These are phyloP conservation scores for Bombycilla garrulus DNA, from an alignment of 2,113 vertebrate genomes.

Conservation along the genomic window DNA sequence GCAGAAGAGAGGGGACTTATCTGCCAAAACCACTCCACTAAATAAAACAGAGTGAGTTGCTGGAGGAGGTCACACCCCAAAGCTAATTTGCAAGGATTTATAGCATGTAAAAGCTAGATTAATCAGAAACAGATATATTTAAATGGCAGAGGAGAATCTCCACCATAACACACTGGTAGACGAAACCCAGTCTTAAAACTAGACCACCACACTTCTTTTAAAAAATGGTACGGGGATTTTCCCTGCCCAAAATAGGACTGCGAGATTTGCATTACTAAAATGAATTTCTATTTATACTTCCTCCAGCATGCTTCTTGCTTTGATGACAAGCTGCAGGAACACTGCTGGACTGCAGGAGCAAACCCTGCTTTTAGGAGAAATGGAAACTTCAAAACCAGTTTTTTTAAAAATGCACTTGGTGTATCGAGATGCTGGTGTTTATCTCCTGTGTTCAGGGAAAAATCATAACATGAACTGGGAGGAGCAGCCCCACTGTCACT, in stretches of 20 bases:
- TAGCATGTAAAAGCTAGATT: not conserved
- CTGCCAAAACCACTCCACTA: not conserved
- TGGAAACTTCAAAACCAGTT: too few relatives aligned
- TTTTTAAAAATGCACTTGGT: not conserved
- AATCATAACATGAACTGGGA: not conserved
- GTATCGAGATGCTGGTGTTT: not conserved
- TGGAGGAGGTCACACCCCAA: not conserved
- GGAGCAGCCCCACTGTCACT: not conserved
- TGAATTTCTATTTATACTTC: conserved; percentile 56
- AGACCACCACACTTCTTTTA: not conserved
- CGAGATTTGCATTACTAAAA: conserved; percentile 58
- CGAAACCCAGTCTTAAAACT: not conserved
- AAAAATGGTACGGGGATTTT: conserved; percentile 14
- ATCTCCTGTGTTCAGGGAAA: not conserved
- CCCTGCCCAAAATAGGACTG: conserved; percentile 47
- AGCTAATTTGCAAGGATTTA: conserved; percentile 41
- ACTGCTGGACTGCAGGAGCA: not conserved
- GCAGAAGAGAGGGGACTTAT: not conserved
- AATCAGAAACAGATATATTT: not conserved
- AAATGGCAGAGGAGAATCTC: conserved; percentile 1
- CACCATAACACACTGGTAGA: not conserved
- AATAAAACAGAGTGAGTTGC: not conserved
- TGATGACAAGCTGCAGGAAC: conserved; percentile 20
- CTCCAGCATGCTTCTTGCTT: not conserved
- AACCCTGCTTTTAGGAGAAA: not conserved